phyloP scores from a whole-genome alignment of 92 coral and sea anemone genomes.

The Zoanthus solanderi region DNA sequence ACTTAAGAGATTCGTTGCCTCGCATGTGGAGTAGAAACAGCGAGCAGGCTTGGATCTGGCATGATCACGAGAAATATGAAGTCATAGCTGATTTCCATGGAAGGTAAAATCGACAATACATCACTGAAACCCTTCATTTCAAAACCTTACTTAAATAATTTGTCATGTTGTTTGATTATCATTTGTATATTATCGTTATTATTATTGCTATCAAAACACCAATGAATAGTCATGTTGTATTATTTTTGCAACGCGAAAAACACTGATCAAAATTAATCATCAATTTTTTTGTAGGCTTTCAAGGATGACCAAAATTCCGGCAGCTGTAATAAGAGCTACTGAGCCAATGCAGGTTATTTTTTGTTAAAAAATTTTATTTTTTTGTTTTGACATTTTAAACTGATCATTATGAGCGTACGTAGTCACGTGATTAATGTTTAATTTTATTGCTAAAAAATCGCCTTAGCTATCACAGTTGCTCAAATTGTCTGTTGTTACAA shows the following conservation, averaged over 20 bases:
- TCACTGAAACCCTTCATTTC: background rate
- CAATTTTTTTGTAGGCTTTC: constrained; percentile 54
- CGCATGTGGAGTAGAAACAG: constrained; percentile 93
- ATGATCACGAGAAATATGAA: constrained; percentile 82
- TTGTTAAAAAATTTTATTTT: background rate
- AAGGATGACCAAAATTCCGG: constrained; percentile 77
- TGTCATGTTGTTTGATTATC: too few relatives aligned
- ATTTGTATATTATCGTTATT: too few relatives aligned
- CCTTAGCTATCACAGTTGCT: too few relatives aligned
- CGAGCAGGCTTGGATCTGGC: constrained; percentile 92
- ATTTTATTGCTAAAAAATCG: too few relatives aligned
- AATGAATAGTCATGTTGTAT: too few relatives aligned
- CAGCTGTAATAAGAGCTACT: constrained; percentile 70
- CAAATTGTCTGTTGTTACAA: too few relatives aligned
- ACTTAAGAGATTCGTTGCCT: constrained; percentile 70
- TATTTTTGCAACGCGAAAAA: background rate
- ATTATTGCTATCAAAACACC: too few relatives aligned
- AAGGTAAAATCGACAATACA: constrained; percentile 49
- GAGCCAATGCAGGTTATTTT: constrained; percentile 85
- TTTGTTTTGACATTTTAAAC: too few relatives aligned
- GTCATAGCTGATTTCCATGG: constrained; percentile 88
- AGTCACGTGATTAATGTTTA: too few relatives aligned
- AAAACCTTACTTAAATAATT: too few relatives aligned
- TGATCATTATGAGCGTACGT: too few relatives aligned
- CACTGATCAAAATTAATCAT: background rate